Conservation (phyloP, 2,113 vertebrate genomes). For the Tetrax tetrax region DNA sequence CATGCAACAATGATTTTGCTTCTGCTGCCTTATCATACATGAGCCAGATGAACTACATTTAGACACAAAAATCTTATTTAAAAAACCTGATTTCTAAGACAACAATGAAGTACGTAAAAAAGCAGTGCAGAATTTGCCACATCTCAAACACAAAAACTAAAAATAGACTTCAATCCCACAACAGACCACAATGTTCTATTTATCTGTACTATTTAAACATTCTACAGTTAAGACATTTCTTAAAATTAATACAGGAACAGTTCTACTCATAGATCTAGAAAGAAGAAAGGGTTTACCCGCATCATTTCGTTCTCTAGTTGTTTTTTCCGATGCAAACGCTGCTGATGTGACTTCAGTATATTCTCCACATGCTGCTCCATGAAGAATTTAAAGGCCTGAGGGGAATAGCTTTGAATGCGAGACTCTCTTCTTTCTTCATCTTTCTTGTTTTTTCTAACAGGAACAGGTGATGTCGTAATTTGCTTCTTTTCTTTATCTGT, state of each 20-base stretch:
- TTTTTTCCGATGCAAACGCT: slow-evolving; percentile 92
- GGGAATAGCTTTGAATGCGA: slow-evolving; percentile 90
- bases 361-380: slow-evolving; percentile 99
- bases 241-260: not conserved
- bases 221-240: not conserved
- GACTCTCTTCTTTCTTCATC: slow-evolving; percentile 91
- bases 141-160: not conserved
- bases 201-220: not conserved
- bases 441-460: slow-evolving; percentile 90
- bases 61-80: not conserved
- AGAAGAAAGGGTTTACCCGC: slow-evolving; percentile 81
- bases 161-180: not conserved
- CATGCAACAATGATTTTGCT: not conserved
- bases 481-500: slow-evolving; percentile 93
- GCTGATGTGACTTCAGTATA: slow-evolving; percentile 95
- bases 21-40: not conserved
- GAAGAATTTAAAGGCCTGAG: slow-evolving; percentile 99
- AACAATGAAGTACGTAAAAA: not conserved
- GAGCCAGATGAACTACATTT: not conserved
- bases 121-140: not conserved
- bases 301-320: slow-evolving; percentile 98
- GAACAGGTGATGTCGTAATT: slow-evolving; percentile 95
- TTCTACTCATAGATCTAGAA: slow-evolving; percentile 13
- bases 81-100: not conserved
- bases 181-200: not conserved